phyloP scores from a whole-genome alignment of 2,797 vertebrate genomes.

The Poecilia wingei region DNA sequence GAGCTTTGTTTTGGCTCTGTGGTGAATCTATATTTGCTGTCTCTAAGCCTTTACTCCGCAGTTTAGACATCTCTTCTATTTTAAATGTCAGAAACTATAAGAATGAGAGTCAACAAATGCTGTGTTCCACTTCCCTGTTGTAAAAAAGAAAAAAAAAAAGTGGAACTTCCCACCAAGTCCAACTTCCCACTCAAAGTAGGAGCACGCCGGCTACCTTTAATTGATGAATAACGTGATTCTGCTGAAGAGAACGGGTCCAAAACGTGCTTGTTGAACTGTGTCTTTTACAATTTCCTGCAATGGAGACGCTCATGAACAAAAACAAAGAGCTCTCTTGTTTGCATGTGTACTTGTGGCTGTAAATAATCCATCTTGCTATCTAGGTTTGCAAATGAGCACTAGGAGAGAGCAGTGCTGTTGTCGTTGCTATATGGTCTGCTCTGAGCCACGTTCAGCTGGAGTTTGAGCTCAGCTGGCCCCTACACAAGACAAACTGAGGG shows the following conservation, averaged over 20 bases:
- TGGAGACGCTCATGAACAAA: neutral
- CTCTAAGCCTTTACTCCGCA: neutral
- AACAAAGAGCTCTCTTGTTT: neutral
- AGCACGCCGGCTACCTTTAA: neutral
- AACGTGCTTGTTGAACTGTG: neutral
- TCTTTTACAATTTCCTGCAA: neutral
- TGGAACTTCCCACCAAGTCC: neutral
- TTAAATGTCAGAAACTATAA: neutral
- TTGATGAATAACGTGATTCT: neutral
- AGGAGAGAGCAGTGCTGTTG: neutral
- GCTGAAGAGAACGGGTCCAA: neutral
- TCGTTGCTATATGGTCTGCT: neutral
- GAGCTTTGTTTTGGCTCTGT: neutral
- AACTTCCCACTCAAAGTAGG: too few relatives aligned
- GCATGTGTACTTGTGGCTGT: neutral
- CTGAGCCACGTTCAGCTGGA: neutral
- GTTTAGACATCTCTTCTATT: neutral
- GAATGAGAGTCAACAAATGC: neutral
- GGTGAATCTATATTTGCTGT: neutral
- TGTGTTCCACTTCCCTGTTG: neutral
- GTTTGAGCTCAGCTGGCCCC: conserved; percentile 4
- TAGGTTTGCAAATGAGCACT: neutral
- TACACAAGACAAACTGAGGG: conserved; percentile 10
- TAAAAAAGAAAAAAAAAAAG: neutral
- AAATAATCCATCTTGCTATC: neutral